Evolutionary conservation across 1,140 invertebrate species (phyloP), one percentile per base, ranked within the genome.

Genomic region (Pogonomyrmex barbatus): DNA sequence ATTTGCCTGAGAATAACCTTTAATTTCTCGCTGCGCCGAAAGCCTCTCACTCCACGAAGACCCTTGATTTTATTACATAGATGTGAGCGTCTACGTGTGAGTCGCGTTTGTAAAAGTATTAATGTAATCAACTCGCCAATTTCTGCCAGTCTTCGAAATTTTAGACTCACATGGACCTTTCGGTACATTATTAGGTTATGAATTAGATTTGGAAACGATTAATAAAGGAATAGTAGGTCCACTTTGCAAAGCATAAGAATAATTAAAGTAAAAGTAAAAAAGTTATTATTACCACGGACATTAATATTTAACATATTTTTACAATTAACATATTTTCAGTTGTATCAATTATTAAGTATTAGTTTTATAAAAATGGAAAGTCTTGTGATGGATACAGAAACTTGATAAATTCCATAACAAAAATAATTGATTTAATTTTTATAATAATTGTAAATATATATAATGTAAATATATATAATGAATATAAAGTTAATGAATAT

Each of bases 1-100:
- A 90, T 90, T 90, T 87, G 86, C 76, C 50, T 45, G 62, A 54
- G 75, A 90, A 90, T 87, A 90, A 85, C 86, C 86, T 87, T 81
- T 81, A 81, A 90, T 90, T 90, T 79, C 70, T 83, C 39, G 45
- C 67, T 77, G 86, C 86, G 68, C 77, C 77, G 76, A 89, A 81
- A 83, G 65, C 78, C 79, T 63, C 42, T 71, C 42, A 45, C 47
- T 45, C 81, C 47, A 52, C 14, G 36, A n/a, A 24, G n/a, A 36
- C 50, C 24, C 36, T 45, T 52, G 39, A 14, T 70, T 81, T 58
- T 70, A 14, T 70, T 65, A 36, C 50, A 30, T 24, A 54, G 14
- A 81, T 8, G 12, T 30, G 50, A 70, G 14, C 47, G 50, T 45
- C 2, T 10, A 10, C 12, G 63, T 54, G 47, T 71, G 39, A 36